Conservation (phyloP, 2,888 invertebrate species). For the Lumbricus terrestris region DNA sequence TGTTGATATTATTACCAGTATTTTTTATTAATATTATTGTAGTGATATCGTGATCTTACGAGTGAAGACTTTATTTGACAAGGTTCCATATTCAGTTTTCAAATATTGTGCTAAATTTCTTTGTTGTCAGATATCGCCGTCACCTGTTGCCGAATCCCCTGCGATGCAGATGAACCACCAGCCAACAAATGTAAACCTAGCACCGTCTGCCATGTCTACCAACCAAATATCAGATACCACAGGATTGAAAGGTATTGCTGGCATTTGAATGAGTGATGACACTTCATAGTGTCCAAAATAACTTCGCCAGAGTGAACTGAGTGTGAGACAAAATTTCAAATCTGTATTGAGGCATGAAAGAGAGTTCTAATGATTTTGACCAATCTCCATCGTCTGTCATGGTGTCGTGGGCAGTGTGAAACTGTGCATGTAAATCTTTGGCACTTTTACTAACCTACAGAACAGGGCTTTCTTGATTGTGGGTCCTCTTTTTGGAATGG, state of each 20-base stretch:
- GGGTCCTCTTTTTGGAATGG: too few relatives aligned
- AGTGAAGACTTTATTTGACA: neutral
- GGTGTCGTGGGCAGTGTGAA: too few relatives aligned
- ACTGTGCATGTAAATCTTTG: too few relatives aligned
- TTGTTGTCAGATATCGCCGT: neutral
- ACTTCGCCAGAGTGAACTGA: too few relatives aligned
- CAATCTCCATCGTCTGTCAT: too few relatives aligned
- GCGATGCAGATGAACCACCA: neutral
- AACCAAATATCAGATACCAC: neutral
- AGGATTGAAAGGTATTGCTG: neutral
- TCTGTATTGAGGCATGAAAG: too few relatives aligned
- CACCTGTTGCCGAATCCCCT: neutral
- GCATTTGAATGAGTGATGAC: neutral
- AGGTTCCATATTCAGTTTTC: neutral
- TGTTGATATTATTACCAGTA: too few relatives aligned
- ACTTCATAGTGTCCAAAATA: neutral
- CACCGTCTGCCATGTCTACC: neutral
- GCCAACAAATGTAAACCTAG: neutral
- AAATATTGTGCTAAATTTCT: too few relatives aligned
- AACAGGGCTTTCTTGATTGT: too few relatives aligned
- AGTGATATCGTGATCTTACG: neutral
- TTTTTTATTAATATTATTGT: neutral
- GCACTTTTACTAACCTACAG: too few relatives aligned
- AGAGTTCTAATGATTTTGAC: neutral
- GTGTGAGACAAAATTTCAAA: too few relatives aligned